Evolutionary conservation across 2,113 vertebrate genomes (phyloP).

Genomic region (Zapornia atra): DNA sequence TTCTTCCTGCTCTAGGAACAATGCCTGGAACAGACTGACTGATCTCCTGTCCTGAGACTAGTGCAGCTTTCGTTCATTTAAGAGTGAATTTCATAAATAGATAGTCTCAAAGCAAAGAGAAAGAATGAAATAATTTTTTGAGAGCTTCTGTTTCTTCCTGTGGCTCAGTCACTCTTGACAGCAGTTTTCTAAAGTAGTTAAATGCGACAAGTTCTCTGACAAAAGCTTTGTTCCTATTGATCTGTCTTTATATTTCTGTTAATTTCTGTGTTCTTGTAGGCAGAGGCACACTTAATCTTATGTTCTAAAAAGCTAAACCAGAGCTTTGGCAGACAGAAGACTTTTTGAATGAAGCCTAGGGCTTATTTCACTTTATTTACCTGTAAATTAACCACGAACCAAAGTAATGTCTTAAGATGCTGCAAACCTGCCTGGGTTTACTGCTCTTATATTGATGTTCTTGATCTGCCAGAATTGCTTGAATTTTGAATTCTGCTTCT

Average conservation of each 20-base stretch:
- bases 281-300: not conserved
- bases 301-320: not conserved
- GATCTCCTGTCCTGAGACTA: not conserved
- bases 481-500: not conserved
- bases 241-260: conserved; percentile 32
- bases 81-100: not conserved
- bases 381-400: conserved; percentile 13
- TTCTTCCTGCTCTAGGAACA: not conserved
- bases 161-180: not conserved
- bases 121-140: not conserved
- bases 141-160: not conserved
- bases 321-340: not conserved
- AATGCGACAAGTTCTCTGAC: not conserved
- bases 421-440: not conserved
- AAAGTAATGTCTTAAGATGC: not conserved
- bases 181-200: conserved; percentile 8
- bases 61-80: not conserved
- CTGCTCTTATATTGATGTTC: not conserved
- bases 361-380: conserved; percentile 33
- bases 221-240: conserved; percentile 23
- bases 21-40: not conserved
- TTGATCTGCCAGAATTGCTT: not conserved
- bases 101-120: not conserved
- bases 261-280: conserved; percentile 7
- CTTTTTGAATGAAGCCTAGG: not conserved